Conservation (phyloP, 2,113 vertebrate genomes). For the Podarcis muralis region DNA sequence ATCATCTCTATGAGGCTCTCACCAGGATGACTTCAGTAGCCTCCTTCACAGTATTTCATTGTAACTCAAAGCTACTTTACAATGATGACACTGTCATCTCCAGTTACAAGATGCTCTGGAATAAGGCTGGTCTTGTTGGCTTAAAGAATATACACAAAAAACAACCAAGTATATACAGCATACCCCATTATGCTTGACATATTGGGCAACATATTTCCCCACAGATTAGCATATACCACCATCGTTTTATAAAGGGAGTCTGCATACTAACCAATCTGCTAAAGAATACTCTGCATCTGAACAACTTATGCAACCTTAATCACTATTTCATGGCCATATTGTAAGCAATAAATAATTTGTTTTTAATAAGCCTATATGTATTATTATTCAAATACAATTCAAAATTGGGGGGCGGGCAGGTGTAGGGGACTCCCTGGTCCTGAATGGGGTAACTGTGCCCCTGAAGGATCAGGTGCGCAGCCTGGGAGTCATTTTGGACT, state of each 20-base stretch:
- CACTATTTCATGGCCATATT: background rate
- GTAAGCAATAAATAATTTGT: background rate
- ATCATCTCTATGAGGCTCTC: background rate
- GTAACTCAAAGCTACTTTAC: background rate
- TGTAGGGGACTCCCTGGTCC: too few relatives aligned
- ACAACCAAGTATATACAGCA: background rate
- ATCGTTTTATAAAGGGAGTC: too few relatives aligned
- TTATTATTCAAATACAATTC: background rate
- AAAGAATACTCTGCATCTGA: background rate
- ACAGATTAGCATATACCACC: background rate
- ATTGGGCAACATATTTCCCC: background rate
- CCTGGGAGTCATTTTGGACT: too few relatives aligned
- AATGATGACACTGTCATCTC: background rate
- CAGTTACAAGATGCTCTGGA: background rate
- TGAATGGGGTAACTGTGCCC: too few relatives aligned
- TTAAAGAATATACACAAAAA: background rate
- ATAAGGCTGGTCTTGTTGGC: background rate
- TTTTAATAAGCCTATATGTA: background rate
- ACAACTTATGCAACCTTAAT: too few relatives aligned
- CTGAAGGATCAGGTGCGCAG: too few relatives aligned
- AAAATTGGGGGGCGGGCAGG: background rate
- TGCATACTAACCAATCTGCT: background rate
- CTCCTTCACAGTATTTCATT: background rate
- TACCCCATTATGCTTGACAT: background rate
- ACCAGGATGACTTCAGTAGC: background rate